Evolutionary conservation across 30 jellyfish, hydroid and myxozoan genomes (phyloP).

Genomic region (Chrysaora quinquecirrha): DNA sequence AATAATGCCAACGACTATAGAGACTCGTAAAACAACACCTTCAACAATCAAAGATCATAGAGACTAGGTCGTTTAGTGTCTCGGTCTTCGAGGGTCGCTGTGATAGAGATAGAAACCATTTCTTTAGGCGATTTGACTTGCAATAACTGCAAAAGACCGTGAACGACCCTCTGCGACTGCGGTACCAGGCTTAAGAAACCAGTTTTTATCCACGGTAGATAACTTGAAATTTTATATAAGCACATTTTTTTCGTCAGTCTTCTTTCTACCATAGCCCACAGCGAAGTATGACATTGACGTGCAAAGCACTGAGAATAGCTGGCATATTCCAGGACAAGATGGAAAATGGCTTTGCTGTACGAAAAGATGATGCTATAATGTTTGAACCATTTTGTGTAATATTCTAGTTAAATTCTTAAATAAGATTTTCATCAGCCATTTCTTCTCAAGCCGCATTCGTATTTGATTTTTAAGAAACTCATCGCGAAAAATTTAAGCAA

Average conservation of each 20-base stretch:
- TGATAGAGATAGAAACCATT: too few species aligned
- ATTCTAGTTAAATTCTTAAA: not conserved
- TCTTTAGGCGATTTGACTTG: too few species aligned
- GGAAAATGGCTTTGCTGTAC: constrained; percentile 68
- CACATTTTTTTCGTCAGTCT: not conserved
- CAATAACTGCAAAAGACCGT: too few species aligned
- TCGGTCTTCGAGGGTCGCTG: not conserved
- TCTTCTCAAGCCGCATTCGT: too few species aligned
- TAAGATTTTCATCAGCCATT: too few species aligned
- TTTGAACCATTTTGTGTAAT: not conserved
- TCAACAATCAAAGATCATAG: not conserved
- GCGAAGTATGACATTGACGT: constrained; percentile 60
- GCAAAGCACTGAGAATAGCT: constrained; percentile 40
- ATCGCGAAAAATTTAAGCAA: not conserved
- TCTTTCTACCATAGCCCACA: constrained; percentile 1
- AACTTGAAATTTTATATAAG: too few species aligned
- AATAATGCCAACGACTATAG: not conserved
- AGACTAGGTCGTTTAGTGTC: not conserved
- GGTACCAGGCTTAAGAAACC: too few species aligned
- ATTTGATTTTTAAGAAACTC: too few species aligned
- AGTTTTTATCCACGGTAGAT: too few species aligned
- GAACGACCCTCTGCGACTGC: too few species aligned
- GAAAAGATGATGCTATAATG: not conserved
- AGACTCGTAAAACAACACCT: not conserved
- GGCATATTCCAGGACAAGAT: constrained; percentile 78